Conservation (phyloP, 2,113 vertebrate genomes). For the Micronisus gabar region DNA sequence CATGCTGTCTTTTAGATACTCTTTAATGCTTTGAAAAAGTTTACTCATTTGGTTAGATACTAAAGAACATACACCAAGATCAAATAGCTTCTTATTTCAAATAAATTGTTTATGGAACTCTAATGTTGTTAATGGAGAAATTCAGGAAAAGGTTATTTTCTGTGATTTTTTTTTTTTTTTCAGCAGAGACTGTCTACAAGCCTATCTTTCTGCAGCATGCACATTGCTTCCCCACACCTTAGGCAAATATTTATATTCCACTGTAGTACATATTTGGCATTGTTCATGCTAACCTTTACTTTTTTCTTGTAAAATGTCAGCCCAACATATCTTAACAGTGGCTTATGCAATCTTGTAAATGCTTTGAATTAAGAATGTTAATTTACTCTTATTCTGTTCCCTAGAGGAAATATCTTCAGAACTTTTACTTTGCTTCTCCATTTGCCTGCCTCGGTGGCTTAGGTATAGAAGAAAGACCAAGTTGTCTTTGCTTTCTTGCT, state of each 20-base stretch:
- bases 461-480: not conserved
- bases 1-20: not conserved
- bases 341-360: not conserved
- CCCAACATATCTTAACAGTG: not conserved
- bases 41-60: not conserved
- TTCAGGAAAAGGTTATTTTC: not conserved
- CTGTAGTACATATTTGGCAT: not conserved
- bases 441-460: not conserved
- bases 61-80: not conserved
- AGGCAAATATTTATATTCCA: conserved; percentile 15
- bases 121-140: not conserved
- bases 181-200: not conserved
- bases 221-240: not conserved
- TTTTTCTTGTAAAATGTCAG: not conserved
- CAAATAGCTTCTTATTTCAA: not conserved
- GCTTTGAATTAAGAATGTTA: not conserved
- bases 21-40: not conserved
- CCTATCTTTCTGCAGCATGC: not conserved
- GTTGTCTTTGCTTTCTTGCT: not conserved
- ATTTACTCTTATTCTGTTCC: not conserved
- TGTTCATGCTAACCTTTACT: not conserved
- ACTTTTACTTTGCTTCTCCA: not conserved
- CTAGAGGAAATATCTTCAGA: not conserved
- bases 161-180: rapidly evolving
- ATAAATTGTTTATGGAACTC: not conserved